Percentiles rank a stretch among this genome's conserved stretches.
Conservation (phyloP, 92 coral and sea anemone genomes). For the Nematostella vectensis region DNA sequence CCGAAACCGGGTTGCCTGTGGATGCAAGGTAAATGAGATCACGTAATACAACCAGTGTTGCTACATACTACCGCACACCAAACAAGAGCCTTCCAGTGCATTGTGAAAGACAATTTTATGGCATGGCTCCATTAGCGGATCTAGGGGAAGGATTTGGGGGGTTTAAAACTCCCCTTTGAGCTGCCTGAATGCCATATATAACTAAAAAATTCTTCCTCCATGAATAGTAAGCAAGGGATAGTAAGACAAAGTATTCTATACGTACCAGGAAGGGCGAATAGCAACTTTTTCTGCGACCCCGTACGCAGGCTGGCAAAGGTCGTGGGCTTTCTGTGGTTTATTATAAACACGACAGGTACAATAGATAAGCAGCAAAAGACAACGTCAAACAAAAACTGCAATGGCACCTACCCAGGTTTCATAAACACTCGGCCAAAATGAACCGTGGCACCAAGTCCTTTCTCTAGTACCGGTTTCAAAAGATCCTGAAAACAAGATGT, state of each 20-base stretch:
- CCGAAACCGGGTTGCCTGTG: slow-evolving; percentile 95
- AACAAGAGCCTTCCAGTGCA: no score
- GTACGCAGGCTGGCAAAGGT: slow-evolving; percentile 73
- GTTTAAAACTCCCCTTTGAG: no score
- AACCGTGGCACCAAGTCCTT: slow-evolving; percentile 68
- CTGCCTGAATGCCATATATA: no score
- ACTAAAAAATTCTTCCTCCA: no score
- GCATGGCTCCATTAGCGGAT: no score
- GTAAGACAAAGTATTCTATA: no score
- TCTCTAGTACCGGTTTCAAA: slow-evolving; percentile 81
- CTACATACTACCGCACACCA: no score
- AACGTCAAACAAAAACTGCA: neutral
- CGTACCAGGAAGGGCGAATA: slow-evolving; percentile 92
- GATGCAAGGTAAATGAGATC: neutral
- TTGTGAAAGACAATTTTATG: no score
- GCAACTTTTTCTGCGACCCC: slow-evolving; percentile 39
- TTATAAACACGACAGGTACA: no score
- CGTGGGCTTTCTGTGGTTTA: slow-evolving; percentile 62
- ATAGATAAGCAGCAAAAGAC: neutral
- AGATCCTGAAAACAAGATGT: slow-evolving; percentile 48
- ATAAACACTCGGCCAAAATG: slow-evolving; percentile 96
- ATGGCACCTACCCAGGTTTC: slow-evolving; percentile 75
- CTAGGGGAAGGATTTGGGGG: no score
- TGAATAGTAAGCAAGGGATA: no score
- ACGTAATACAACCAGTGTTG: no score